Base-by-base conservation (phyloP, 2,797 vertebrate species). In the Austrolebias charrua region DNA sequence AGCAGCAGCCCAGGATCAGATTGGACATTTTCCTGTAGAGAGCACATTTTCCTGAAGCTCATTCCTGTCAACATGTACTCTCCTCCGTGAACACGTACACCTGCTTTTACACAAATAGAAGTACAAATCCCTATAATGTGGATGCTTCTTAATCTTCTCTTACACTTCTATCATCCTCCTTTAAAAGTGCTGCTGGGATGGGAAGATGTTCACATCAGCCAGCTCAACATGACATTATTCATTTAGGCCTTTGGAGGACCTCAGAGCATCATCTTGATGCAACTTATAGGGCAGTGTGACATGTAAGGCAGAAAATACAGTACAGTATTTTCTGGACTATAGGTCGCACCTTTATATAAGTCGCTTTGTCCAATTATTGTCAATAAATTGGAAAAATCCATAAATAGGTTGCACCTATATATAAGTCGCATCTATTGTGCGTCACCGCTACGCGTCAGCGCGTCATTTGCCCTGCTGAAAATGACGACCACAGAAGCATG, bases 1-100 rank as follows among this genome's bases (percentile, higher is more conserved):
- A 76, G 82, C 78, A 79, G 78, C 29, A 46, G 65, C 63, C 66
- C 63, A 63, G 72, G 83, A 84, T 83, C 82, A 74, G 70, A 86
- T 74, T 19, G 52, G 84, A 91, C 86, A 79, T 81, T 24, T 77
- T 78, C 75, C 79, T 71, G 79, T 76, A 86, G 73, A 76, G 75
- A 71, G 50, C 54, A 63, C 29, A 1, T 68, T 68, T 66, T 71
- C 57, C 76, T 70, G 49, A 29, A 70, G 56, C 66, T 51, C 56
- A 33, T 44, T 59, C 45, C 55, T 55, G 75, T 29, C 59, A 38
- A 60, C 57, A 68, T 15, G 38, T 40, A 19, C 9, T 49, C 53
- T 57, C 29, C 18, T 15, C 46, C 43, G 14, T 8, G 60, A 31
- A 72, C 43, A 66, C 46, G 24, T 12, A 19, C 24, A 24, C 24